Percentiles rank a stretch among this genome's conserved stretches.
Evolutionary conservation across 2,113 vertebrate species (phyloP).

Genomic region (Crotalus tigris): DNA sequence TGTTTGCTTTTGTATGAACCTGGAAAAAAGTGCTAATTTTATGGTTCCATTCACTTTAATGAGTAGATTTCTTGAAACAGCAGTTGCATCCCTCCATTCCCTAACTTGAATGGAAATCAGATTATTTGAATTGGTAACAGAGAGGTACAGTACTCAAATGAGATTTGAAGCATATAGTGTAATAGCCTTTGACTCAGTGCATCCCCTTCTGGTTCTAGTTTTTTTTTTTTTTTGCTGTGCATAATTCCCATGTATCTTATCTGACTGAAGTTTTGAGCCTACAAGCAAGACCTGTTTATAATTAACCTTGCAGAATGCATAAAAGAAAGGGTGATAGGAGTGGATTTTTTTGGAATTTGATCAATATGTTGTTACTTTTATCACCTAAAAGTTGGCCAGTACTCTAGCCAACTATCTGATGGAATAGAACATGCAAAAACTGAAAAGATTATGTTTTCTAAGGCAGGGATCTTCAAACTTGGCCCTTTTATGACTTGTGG

Average conservation of each 20-base stretch:
- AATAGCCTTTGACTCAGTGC: background rate
- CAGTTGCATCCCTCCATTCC: too few species aligned
- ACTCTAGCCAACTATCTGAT: background rate
- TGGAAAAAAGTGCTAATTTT: too few species aligned
- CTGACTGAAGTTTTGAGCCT: constrained; percentile 2
- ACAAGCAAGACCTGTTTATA: background rate
- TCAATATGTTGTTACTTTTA: background rate
- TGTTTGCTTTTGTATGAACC: too few species aligned
- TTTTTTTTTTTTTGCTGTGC: background rate
- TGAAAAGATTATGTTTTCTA: too few species aligned
- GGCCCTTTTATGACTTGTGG: too few species aligned
- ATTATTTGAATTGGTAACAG: too few species aligned
- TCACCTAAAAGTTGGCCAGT: background rate
- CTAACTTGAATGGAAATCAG: too few species aligned
- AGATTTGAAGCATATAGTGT: too few species aligned
- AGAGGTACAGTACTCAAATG: too few species aligned
- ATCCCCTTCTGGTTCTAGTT: constrained; percentile 1
- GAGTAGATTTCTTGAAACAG: too few species aligned
- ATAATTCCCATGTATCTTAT: background rate
- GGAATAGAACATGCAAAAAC: background rate
- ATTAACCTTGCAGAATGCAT: background rate
- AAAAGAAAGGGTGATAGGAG: background rate
- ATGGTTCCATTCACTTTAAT: too few species aligned
- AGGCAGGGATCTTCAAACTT: too few species aligned
- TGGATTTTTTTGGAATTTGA: background rate